Evolutionary conservation across 2,113 vertebrate genomes (phyloP).

Genomic region (Epinephelus cyanopodus): DNA sequence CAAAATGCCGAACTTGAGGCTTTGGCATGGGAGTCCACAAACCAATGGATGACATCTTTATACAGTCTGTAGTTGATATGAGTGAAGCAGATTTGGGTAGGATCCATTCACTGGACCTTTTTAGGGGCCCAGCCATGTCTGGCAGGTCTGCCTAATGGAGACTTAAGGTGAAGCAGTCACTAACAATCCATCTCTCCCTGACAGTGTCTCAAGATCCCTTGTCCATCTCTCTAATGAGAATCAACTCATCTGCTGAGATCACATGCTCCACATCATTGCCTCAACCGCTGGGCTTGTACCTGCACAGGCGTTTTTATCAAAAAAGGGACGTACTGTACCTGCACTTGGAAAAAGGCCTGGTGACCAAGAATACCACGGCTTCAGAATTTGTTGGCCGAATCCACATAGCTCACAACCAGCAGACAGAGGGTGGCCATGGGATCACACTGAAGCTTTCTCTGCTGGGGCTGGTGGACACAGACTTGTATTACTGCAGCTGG

Average conservation of each 20-base stretch:
- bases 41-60: too few species aligned
- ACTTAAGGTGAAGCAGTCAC: neutral
- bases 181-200: neutral
- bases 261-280: conserved; percentile 42
- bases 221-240: neutral
- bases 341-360: accelerated
- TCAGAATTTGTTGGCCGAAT: neutral
- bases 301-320: conserved; percentile 28
- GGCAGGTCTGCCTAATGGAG: neutral
- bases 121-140: neutral
- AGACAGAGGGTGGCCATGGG: accelerated
- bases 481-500: conserved; percentile 76
- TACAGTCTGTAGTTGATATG: too few species aligned
- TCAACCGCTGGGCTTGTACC: neutral
- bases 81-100: too few species aligned
- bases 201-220: conserved; percentile 58
- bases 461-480: conserved; percentile 61
- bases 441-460: conserved; percentile 63
- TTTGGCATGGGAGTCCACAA: too few species aligned
- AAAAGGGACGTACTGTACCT: neutral
- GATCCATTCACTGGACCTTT: too few species aligned
- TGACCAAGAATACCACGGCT: neutral
- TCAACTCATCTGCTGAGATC: conserved; percentile 71
- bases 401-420: neutral
- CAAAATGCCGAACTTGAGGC: too few species aligned